Percentiles rank a stretch among this genome's conserved stretches.
phyloP scores from a whole-genome alignment of 2,888 invertebrate species.

The Himalopsyche tibetana region DNA sequence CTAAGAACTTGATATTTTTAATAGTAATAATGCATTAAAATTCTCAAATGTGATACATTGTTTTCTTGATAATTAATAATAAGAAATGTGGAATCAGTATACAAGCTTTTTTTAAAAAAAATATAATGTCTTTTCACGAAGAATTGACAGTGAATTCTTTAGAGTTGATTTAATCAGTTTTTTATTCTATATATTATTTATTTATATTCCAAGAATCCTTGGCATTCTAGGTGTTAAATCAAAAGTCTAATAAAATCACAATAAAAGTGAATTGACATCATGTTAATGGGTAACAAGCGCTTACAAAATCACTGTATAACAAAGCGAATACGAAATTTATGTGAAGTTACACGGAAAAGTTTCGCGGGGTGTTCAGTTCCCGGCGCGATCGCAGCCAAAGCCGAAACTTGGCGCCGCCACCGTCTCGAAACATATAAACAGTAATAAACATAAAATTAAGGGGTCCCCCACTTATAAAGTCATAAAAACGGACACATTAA shows the following conservation, averaged over 20 bases:
- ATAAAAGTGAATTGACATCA: conserved; percentile 58
- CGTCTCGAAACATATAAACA: conserved; percentile 62
- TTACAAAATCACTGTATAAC: conserved; percentile 13
- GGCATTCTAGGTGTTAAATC: conserved; percentile 44
- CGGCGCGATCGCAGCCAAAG: neutral
- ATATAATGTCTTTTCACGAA: no score
- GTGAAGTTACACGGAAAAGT: conserved; percentile 43
- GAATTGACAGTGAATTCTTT: no score
- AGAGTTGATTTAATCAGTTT: no score
- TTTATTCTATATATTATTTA: no score
- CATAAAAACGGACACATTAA: conserved; percentile 66
- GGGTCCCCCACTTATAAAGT: conserved; percentile 65
- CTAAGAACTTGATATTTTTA: no score
- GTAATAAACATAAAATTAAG: conserved; percentile 66
- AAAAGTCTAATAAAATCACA: conserved; percentile 54
- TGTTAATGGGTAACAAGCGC: conserved; percentile 49
- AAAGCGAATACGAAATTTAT: conserved; percentile 56
- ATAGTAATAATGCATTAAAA: no score
- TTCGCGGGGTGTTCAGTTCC: conserved; percentile 39
- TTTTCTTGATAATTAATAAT: no score
- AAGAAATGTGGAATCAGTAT: no score
- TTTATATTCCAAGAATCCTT: no score
- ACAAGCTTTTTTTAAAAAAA: no score
- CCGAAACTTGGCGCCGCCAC: conserved; percentile 55
- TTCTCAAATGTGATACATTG: no score